phyloP scores from a whole-genome alignment of 2,888 invertebrate genomes.

The Platerodrilus igneus region DNA sequence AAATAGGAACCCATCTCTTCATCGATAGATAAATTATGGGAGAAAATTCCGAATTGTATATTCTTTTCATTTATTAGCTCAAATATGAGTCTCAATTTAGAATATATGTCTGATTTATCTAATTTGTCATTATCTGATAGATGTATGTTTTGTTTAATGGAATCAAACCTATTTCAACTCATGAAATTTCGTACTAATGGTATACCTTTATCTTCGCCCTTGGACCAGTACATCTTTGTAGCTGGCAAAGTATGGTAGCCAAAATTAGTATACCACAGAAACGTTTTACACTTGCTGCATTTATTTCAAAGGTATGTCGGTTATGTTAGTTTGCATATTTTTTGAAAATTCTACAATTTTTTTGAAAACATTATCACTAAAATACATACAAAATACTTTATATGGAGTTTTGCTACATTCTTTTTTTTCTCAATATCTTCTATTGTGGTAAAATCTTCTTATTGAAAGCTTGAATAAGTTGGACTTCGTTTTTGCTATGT shows the following conservation, averaged over 20 bases:
- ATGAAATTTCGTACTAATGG: slow-evolving; percentile 21
- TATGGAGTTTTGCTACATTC: slow-evolving; percentile 2
- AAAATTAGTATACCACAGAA: slow-evolving; percentile 6
- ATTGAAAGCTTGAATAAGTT: no score
- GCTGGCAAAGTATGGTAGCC: slow-evolving; percentile 6
- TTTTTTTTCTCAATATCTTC: no score
- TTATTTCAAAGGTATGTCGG: neutral
- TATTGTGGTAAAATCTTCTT: no score
- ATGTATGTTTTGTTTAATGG: slow-evolving; percentile 31
- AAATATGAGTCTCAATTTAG: slow-evolving; percentile 30
- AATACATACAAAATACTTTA: neutral
- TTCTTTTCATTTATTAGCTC: slow-evolving; percentile 28
- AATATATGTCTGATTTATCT: slow-evolving; percentile 31
- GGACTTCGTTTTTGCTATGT: no score
- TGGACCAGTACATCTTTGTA: slow-evolving; percentile 15
- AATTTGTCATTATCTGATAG: slow-evolving; percentile 25
- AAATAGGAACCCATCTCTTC: slow-evolving; percentile 31
- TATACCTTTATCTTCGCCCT: slow-evolving; percentile 16
- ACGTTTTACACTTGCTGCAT: neutral
- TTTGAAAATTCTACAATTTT: slow-evolving; percentile 1
- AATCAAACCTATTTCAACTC: slow-evolving; percentile 25
- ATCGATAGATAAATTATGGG: slow-evolving; percentile 31
- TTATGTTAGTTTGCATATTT: slow-evolving; percentile 1
- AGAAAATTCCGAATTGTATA: slow-evolving; percentile 30
- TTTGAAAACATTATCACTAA: neutral